Base-by-base conservation (phyloP, 2,888 invertebrate genomes). In the Itoplectis maculator region DNA sequence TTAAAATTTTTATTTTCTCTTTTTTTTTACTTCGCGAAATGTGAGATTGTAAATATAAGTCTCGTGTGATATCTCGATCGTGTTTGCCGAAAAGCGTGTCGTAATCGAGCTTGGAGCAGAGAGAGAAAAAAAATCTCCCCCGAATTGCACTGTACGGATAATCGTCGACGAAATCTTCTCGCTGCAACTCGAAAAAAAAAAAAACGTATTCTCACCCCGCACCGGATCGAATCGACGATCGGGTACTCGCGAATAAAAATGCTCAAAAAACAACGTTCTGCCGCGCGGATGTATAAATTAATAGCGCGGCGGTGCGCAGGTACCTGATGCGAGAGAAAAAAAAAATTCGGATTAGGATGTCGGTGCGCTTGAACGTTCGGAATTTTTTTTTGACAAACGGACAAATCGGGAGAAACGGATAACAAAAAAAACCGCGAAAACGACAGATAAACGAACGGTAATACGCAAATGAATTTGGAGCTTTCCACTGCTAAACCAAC, bases 51-150 rank as follows among this genome's bases (percentile, higher is more conserved):
- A 70, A 69, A 75, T 72, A 75, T 77, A 76, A 35, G 49, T 76
- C 72, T 79, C 70, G 72, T 68, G 79, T 80, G 76, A 74, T 82
- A 75, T 75, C 74, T 74, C 56, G 82, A 79, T 75, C 74, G 63
- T 79, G 69, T 75, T 78, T 75, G 66, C 70, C 20, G 70, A 78
- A n/a, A n/a, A 72, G 70, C 54, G 35, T 78, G 65, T 70, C 56
- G 56, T 66, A 59, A 81, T 73, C 68, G 54, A 77, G 72, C 72
- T 77, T 68, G 11, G n/a, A 68, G 66, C 59, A 56, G 15, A 61
- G 59, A 61, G 66, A 68, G 66, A 49, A 56, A 8, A 61, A 37
- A 61, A 59, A 63, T 73, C 54, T 40, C 63, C 73, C 72, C 61
- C 63, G 51, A 56, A 77, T 73, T 68, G 47, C 23, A 70, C 49